Conservation (phyloP, 2,113 vertebrate genomes). For the Oryzias celebensis region DNA sequence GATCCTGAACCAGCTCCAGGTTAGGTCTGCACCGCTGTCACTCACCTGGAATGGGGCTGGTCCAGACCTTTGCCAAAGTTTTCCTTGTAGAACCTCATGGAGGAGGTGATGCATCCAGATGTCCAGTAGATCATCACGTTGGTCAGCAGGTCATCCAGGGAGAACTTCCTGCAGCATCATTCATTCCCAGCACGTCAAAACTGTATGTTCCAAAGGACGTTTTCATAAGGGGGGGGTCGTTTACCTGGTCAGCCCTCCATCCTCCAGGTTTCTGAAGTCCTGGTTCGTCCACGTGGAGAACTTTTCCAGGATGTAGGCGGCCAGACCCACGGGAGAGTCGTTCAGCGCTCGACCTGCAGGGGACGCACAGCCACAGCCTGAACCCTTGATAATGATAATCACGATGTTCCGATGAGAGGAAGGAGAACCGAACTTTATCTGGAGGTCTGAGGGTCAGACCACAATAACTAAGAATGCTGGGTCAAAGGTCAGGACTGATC, state of each 20-base stretch:
- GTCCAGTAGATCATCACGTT: conserved; percentile 92
- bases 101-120: conserved; percentile 82
- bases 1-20: not conserved
- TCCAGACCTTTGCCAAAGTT: conserved; percentile 69
- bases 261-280: conserved; percentile 76
- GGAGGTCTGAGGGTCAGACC: no score
- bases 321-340: conserved; percentile 86
- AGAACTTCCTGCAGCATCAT: conserved; percentile 79
- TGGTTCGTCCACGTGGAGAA: conserved; percentile 86
- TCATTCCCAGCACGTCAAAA: no score
- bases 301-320: conserved; percentile 89
- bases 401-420: no score
- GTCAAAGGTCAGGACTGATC: no score
- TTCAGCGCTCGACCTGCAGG: conserved; percentile 82
- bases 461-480: no score
- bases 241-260: conserved; percentile 80
- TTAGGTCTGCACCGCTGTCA: not conserved
- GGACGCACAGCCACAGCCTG: no score
- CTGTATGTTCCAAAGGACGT: no score
- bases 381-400: no score
- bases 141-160: conserved; percentile 87
- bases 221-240: not conserved
- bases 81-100: conserved; percentile 90
- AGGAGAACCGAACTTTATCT: no score
- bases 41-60: conserved; percentile 66